phyloP scores from a whole-genome alignment of 2,888 invertebrate species.

The Bruchidius siliquastri region DNA sequence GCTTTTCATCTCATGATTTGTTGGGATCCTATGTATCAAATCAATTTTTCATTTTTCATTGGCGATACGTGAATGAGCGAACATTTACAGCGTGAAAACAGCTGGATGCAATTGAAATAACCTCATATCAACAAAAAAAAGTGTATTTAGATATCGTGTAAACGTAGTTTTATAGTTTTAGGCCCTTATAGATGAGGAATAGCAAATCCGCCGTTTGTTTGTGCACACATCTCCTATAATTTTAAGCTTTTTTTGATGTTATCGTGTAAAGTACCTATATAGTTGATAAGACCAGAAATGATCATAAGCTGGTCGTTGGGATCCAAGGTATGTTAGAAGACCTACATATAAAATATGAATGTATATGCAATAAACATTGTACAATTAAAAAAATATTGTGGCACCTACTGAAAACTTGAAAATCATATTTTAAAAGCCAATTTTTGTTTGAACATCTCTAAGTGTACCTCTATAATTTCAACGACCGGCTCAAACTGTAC shows the following conservation, averaged over 20 bases:
- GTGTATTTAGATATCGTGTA: not conserved
- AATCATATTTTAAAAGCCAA: too few relatives aligned
- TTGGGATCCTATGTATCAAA: too few relatives aligned
- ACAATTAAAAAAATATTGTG: too few relatives aligned
- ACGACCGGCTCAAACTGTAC: not conserved
- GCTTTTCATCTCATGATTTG: too few relatives aligned
- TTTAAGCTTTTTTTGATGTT: not conserved
- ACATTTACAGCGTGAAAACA: too few relatives aligned
- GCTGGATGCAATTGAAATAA: not conserved
- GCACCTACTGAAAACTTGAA: too few relatives aligned
- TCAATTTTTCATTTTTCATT: too few relatives aligned
- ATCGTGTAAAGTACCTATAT: not conserved
- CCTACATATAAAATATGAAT: not conserved
- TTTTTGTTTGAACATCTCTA: too few relatives aligned
- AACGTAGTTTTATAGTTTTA: not conserved
- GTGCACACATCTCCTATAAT: not conserved
- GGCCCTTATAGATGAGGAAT: not conserved
- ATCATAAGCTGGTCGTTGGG: not conserved
- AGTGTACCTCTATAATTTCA: not conserved
- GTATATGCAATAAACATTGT: too few relatives aligned
- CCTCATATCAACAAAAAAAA: not conserved
- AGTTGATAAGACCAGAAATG: not conserved
- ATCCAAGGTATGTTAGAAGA: not conserved
- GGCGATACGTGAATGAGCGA: too few relatives aligned
- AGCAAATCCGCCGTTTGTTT: not conserved